Conservation (phyloP, 2,113 vertebrate genomes). For the Gnathonemus echidnorhynchus region DNA sequence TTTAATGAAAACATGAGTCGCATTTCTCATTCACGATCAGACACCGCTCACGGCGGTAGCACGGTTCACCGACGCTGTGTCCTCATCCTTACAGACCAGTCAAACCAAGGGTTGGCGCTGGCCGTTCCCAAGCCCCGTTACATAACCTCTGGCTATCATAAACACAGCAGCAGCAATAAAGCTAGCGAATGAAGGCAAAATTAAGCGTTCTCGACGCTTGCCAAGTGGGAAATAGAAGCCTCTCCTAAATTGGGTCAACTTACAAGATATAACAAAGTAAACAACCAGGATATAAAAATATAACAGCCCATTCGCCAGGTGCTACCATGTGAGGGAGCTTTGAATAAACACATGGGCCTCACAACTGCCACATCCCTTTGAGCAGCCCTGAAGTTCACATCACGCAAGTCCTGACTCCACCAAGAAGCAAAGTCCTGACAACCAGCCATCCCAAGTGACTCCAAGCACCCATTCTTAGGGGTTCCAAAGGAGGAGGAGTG, state of each 20-base stretch:
- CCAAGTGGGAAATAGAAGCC: conserved; percentile 42
- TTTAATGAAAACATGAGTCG: neutral
- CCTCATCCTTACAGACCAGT: neutral
- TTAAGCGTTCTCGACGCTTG: conserved; percentile 35
- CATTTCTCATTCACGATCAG: conserved; percentile 12
- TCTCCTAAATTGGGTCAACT: conserved; percentile 45
- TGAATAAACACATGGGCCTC: conserved; percentile 23
- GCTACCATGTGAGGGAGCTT: conserved; percentile 43
- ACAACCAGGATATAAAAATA: conserved; percentile 54
- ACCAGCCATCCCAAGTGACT: neutral
- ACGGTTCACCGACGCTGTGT: neutral
- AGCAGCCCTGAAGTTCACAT: neutral
- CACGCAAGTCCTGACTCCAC: neutral
- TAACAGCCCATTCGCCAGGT: conserved; percentile 47
- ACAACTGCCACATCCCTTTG: neutral
- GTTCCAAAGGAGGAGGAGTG: conserved; percentile 44
- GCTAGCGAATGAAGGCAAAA: conserved; percentile 39
- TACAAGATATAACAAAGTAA: conserved; percentile 48
- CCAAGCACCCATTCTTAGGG: conserved; percentile 22
- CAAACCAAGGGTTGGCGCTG: neutral
- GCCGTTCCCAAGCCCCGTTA: conserved; percentile 34
- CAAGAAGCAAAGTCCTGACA: neutral
- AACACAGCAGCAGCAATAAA: conserved; percentile 38
- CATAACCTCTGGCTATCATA: conserved; percentile 44
- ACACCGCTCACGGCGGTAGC: conserved; percentile 30